Conservation (phyloP, 2,113 vertebrate genomes). For the Kryptolebias marmoratus region DNA sequence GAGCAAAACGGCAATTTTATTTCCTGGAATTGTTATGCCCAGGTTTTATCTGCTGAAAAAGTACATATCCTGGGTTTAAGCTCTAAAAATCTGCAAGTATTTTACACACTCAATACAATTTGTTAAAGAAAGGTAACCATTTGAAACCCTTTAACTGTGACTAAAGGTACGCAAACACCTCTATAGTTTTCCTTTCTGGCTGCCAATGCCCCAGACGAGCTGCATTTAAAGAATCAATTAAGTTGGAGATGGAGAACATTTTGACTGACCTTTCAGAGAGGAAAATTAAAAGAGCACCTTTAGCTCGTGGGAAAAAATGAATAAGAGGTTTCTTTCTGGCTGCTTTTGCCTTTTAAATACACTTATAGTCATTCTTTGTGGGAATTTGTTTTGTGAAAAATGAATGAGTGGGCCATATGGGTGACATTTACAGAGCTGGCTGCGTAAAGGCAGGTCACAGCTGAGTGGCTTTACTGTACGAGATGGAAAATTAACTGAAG, state of each 20-base stretch:
- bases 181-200: slow-evolving; percentile 35
- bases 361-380: slow-evolving; percentile 73
- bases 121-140: slow-evolving; percentile 44
- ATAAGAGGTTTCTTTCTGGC: slow-evolving; percentile 73
- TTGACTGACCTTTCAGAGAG: slow-evolving; percentile 78
- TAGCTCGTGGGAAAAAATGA: slow-evolving; percentile 75
- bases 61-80: slow-evolving; percentile 31
- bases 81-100: slow-evolving; percentile 31
- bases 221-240: slow-evolving; percentile 84
- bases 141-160: slow-evolving; percentile 57
- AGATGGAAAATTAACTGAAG: slow-evolving; percentile 71
- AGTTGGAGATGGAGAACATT: slow-evolving; percentile 78
- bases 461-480: slow-evolving; percentile 70
- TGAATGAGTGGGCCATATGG: slow-evolving; percentile 71
- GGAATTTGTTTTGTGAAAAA: slow-evolving; percentile 77
- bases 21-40: slow-evolving; percentile 47
- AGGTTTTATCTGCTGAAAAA: slow-evolving; percentile 49
- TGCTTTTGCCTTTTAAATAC: slow-evolving; percentile 80
- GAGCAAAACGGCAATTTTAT: slow-evolving; percentile 56
- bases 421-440: slow-evolving; percentile 75
- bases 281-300: slow-evolving; percentile 83
- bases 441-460: slow-evolving; percentile 64
- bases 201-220: slow-evolving; percentile 44
- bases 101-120: slow-evolving; percentile 46
- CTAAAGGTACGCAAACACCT: slow-evolving; percentile 67